Base-by-base conservation (phyloP, 2,113 vertebrate species). In the Mesoclemmys tuberculata region DNA sequence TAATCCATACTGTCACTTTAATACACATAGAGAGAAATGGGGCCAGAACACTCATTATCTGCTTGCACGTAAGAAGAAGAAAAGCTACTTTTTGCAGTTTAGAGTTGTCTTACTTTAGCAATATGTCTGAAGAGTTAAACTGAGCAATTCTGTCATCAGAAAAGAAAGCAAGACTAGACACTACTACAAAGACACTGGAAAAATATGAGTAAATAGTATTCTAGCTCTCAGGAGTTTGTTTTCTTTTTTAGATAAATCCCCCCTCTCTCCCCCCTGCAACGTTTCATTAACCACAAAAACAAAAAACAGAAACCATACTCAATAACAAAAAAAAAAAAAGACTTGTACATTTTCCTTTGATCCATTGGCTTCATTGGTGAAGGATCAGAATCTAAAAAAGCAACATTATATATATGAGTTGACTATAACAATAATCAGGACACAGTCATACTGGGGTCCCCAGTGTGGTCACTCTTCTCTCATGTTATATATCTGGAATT, bases 21-120 rank as follows among this genome's bases (percentile, higher is more conserved):
- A 35, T 71, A 79, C 1, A 49, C 51, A 44, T 27, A 80, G 31
- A 58, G 12, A 74, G 16, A 5, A 14, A 49, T 58, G 52, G 78
- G 84, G 93, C 31, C 86, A 94, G 58, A 91, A 88, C 49, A 85
- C 90, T 71, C 54, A 51, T 95, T 86, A 85, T 41, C 75, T 84
- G 58, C 51, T 83, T 19, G 90, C 86, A 94, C 75, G 88, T 89
- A 85, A 71, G 82, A 85, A 89, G 94, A 94, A 48, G 56, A 92
- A 46, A 94, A 93, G 49, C 19, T 82, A 64, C 1, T 82, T 87
- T 94, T 90, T 88, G 26, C 89, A 64, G 87, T 90, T 95, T 92
- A 95, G 90, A 91, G 75, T 95, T 94, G 41, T 87, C 58, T 90
- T 97, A 88, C 93, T 93, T 96, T 96, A 95, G 96, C 79, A 96